Conservation (phyloP, 2,888 invertebrate species). For the Elysia crispata region DNA sequence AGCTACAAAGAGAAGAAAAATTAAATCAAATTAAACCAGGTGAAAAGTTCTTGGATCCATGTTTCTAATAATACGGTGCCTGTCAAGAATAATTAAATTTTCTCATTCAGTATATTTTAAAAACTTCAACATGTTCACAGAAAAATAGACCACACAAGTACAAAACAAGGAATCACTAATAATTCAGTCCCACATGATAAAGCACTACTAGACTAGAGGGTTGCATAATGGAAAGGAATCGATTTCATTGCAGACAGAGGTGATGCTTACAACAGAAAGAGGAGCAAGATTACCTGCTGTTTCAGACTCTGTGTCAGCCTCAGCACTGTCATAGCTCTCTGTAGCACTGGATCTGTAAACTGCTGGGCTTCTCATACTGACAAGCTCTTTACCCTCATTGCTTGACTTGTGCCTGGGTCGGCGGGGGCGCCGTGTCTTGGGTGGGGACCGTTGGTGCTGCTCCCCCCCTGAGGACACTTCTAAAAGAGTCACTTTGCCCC, state of each 20-base stretch:
- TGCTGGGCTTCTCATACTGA: not conserved
- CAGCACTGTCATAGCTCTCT: constrained; percentile 55
- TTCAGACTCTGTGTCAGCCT: constrained; percentile 54
- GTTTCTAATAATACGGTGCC: no score
- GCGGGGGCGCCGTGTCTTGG: constrained; percentile 12
- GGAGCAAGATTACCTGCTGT: constrained; percentile 49
- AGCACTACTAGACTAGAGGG: no score
- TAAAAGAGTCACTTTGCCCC: not conserved
- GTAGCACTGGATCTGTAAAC: constrained; percentile 45
- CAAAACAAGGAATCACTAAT: no score
- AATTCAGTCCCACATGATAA: no score
- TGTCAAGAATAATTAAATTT: no score
- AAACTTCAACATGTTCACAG: no score
- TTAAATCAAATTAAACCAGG: no score
- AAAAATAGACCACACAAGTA: no score
- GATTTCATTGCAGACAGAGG: no score
- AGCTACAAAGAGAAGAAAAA: not conserved
- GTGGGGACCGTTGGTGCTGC: constrained; percentile 11
- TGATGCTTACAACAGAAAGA: not conserved
- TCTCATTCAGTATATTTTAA: no score
- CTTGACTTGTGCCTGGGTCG: constrained; percentile 21
- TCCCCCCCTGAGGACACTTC: constrained; percentile 27
- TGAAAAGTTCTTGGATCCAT: no score
- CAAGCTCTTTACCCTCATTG: constrained; percentile 6
- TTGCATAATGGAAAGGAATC: no score